Evolutionary conservation across 2,888 invertebrate species (phyloP).

Genomic region (Orgyia antiqua): DNA sequence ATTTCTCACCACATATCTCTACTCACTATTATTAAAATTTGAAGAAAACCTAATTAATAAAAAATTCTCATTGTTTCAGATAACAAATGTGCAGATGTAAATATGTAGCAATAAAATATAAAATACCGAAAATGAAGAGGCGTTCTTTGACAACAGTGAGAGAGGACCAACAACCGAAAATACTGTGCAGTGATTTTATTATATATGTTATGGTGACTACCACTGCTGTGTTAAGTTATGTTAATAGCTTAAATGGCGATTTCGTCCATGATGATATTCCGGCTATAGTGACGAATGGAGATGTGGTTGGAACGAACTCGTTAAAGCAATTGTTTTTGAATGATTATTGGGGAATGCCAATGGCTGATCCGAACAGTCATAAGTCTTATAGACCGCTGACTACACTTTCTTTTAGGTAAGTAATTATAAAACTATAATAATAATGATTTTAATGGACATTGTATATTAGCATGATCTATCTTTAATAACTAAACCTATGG

Average conservation of each 20-base stretch:
- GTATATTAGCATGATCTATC: too few species aligned
- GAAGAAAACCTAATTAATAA: neutral
- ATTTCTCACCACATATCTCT: too few species aligned
- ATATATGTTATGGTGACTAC: slow-evolving; percentile 81
- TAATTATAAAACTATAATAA: too few species aligned
- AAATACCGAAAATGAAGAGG: slow-evolving; percentile 67
- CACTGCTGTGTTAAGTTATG: slow-evolving; percentile 83
- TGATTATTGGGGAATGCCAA: slow-evolving; percentile 93
- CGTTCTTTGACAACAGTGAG: slow-evolving; percentile 56
- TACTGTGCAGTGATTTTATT: slow-evolving; percentile 67
- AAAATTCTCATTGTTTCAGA: slow-evolving; percentile 45
- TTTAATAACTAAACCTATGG: too few species aligned
- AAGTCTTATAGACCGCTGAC: slow-evolving; percentile 93
- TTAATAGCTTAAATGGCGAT: slow-evolving; percentile 87
- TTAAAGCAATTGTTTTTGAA: slow-evolving; percentile 82
- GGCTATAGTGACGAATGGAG: slow-evolving; percentile 88
- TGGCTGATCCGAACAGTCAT: slow-evolving; percentile 88
- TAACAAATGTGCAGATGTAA: slow-evolving; percentile 68
- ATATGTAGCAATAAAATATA: slow-evolving; percentile 53
- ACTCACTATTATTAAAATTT: too few species aligned
- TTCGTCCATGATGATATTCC: slow-evolving; percentile 94
- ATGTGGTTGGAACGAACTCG: slow-evolving; percentile 84
- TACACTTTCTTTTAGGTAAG: slow-evolving; percentile 90
- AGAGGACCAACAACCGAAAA: slow-evolving; percentile 45
- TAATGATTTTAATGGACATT: too few species aligned